Percentiles rank a stretch among this genome's conserved stretches.
These are phyloP conservation scores for Esox lucius DNA, from an alignment of 2,797 vertebrate genomes.

Conservation along the genomic window DNA sequence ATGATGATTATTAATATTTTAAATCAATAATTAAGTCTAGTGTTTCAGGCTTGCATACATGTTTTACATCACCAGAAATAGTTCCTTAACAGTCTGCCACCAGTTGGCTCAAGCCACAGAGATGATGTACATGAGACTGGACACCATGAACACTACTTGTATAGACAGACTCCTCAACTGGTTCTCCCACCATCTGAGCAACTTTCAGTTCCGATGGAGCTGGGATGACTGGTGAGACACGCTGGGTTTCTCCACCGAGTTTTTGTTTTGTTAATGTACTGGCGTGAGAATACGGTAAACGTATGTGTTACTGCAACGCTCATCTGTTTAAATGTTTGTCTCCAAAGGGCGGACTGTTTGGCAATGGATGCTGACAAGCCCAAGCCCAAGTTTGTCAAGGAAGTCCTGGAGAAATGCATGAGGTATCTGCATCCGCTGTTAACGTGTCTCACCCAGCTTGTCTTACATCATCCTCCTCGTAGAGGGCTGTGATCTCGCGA, in stretches of 20 bases:
- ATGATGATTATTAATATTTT: too few relatives aligned
- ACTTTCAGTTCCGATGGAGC: conserved; percentile 98
- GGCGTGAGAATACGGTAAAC: background rate
- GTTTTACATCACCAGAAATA: background rate
- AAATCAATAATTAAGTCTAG: background rate
- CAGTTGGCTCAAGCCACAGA: conserved; percentile 97
- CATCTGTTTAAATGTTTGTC: conserved; percentile 3
- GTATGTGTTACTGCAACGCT: background rate
- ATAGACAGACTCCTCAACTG: conserved; percentile 92
- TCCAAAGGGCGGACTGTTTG: conserved; percentile 90
- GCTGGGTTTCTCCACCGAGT: background rate
- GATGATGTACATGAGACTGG: conserved; percentile 98
- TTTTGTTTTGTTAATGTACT: background rate
- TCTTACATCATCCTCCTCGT: background rate
- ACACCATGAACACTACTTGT: conserved; percentile 95
- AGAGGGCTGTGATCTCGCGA: too few relatives aligned
- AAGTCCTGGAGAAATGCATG: conserved; percentile 97
- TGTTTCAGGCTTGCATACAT: background rate
- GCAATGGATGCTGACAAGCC: conserved; percentile 88
- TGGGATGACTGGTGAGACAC: conserved; percentile 95
- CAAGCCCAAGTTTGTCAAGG: conserved; percentile 96
- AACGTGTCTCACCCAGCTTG: background rate
- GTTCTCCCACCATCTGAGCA: conserved; percentile 98
- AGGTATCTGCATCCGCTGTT: conserved; percentile 59
- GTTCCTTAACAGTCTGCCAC: conserved; percentile 71